Evolutionary conservation across 2,888 invertebrate genomes (phyloP).

Genomic region (Aspidapion aeneum): DNA sequence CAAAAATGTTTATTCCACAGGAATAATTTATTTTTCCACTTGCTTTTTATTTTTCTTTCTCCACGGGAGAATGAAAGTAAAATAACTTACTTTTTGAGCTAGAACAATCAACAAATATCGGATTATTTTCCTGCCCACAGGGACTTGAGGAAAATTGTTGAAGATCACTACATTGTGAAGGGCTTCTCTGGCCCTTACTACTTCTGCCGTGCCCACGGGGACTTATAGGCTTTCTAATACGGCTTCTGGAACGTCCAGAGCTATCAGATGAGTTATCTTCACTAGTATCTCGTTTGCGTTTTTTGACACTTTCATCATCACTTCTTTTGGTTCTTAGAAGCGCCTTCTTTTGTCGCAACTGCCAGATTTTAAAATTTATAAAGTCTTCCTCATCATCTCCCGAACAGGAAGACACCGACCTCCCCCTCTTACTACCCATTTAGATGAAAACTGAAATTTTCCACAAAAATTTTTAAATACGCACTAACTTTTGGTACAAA

Average conservation of each 20-base stretch:
- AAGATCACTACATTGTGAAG: not conserved
- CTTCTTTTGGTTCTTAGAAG: not conserved
- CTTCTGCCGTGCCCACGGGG: not conserved
- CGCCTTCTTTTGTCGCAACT: constrained; percentile 3
- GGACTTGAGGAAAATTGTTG: not conserved
- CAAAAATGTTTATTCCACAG: not conserved
- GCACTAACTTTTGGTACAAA: not conserved
- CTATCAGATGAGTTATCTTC: too few relatives aligned
- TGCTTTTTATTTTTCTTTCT: not conserved
- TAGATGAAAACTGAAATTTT: not conserved
- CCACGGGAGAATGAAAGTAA: constrained; percentile 1
- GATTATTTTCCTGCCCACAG: not conserved
- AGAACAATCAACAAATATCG: not conserved
- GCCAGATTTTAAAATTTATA: constrained; percentile 1
- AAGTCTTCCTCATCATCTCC: constrained; percentile 1
- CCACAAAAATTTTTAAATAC: not conserved
- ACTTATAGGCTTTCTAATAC: constrained; percentile 2
- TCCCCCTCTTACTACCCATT: not conserved
- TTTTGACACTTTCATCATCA: not conserved
- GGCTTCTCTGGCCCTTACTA: too few relatives aligned
- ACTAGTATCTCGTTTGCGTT: too few relatives aligned
- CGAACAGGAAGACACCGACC: not conserved
- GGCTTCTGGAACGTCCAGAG: constrained; percentile 1
- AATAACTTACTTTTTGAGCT: not conserved
- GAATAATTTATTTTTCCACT: not conserved